Base-by-base conservation (phyloP, 2,888 invertebrate genomes). In the Pristionchus arcanus region DNA sequence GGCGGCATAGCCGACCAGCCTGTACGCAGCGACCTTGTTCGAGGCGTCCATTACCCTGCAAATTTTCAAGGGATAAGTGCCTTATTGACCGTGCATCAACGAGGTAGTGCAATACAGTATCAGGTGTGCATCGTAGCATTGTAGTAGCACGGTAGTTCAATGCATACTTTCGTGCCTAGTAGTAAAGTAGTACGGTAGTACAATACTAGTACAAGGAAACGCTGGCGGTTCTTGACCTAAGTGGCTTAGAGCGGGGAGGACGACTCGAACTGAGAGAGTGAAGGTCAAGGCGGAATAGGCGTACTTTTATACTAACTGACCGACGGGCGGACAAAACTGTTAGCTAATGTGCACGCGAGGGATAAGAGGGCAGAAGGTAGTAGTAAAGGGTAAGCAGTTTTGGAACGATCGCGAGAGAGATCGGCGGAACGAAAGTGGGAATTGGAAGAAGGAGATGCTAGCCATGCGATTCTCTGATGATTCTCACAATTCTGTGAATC, bases 11-110 rank as follows among this genome's bases (percentile, higher is more conserved):
- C 87, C 87, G 31, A 87, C 87, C 59, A 87, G 31, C n/a, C 34
- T 9, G 55, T 87, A 87, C 13, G 87, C 87, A 2, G 71, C 74
- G 74, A 87, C 87, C 87, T 87, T 87, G 87, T 71, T 71, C 21
- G 71, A 71, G 71, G 55, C 71, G 53, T 87, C 87, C 87, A 87
- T 87, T 86, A 86, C 86, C 86, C 68, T 84, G 84, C 0, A 86
- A 55, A n/a, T 25, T 21, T 28, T 25, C n/a, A n/a, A n/a, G n/a
- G n/a, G n/a, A n/a, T n/a, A n/a, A n/a, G n/a, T n/a, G n/a, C n/a
- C n/a, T n/a, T n/a, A n/a, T n/a, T n/a, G n/a, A n/a, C n/a, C n/a
- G n/a, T n/a, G n/a, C n/a, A n/a, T n/a, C n/a, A n/a, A n/a, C n/a
- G n/a, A n/a, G n/a, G n/a, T n/a, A n/a, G n/a, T n/a, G n/a, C n/a